Evolutionary conservation across 2,113 vertebrate genomes (phyloP), one percentile per base, ranked within the genome.

Genomic region (Perca fluviatilis): DNA sequence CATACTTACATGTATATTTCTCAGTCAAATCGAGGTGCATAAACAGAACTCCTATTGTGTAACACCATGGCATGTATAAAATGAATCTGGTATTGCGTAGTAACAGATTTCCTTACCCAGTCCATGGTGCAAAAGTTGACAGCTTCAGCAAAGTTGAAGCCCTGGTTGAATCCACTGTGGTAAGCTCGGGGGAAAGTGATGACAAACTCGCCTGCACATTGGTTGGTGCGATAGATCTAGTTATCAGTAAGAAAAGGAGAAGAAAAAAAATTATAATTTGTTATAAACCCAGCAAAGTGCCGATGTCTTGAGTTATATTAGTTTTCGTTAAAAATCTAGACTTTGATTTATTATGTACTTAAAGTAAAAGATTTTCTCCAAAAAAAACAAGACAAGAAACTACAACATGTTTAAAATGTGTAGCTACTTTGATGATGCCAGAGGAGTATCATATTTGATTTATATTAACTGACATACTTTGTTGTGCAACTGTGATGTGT

Each of bases 111-210:
- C 80, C 83, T 54, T 95, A 99, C 98, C 98, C 98, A 99, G 61
- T 99, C 98, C 74, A 97, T 97, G 7, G 98, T 99, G 91, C 98
- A 99, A 93, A 99, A 99, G 93, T 99, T 99, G 72, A 99, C 98
- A 11, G 98, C 98, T 89, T 99, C 98, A 43, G 98, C 98, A 86
- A 99, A 99, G 95, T 99, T 99, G 92, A 99, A 99, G 43, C 98
- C 98, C 90, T 99, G 98, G 91, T 99, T 99, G 93, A 99, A 99
- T 73, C 98, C 98, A n/a, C 98, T 99, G 94, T 99, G 98, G 86
- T 99, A 99, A 66, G 98, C 97, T 95, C 98, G 96, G 27, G 98
- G 98, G 69, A 99, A 99, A 7, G 98, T 99, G 93, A 99, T 98
- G 62, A 99, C 98, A 89, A 99, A 99, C 94, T 99, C 98, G 0